phyloP scores from a whole-genome alignment of 2,888 invertebrate genomes.

The Ophioninae sp. region DNA sequence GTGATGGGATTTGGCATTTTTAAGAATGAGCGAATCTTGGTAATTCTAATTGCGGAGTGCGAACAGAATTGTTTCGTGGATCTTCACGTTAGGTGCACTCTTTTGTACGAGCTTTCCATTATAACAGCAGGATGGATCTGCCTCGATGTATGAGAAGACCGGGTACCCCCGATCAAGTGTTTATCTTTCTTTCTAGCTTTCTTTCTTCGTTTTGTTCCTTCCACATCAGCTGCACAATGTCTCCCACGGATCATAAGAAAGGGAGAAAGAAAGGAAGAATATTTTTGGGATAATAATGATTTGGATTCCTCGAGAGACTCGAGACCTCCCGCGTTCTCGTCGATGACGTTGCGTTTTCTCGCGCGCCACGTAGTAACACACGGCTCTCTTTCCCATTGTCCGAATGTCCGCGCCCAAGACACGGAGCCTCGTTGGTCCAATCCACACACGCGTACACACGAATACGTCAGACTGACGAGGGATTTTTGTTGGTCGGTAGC shows the following conservation, averaged over 20 bases:
- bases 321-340: conserved; percentile 76
- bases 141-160: conserved; percentile 50
- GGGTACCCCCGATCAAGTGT: conserved; percentile 52
- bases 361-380: conserved; percentile 62
- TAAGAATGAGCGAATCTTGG: conserved; percentile 12
- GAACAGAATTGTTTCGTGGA: conserved; percentile 28
- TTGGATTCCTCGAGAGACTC: conserved; percentile 68
- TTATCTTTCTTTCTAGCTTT: conserved; percentile 49
- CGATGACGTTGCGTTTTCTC: conserved; percentile 75
- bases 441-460: conserved; percentile 29
- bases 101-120: conserved; percentile 45
- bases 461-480: conserved; percentile 60
- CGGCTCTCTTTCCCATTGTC: conserved; percentile 72
- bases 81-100: conserved; percentile 34
- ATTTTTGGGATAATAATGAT: conserved; percentile 70
- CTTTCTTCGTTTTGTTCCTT: conserved; percentile 21
- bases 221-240: conserved; percentile 42
- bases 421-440: conserved; percentile 72
- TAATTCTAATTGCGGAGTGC: conserved; percentile 3
- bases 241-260: conserved; percentile 4
- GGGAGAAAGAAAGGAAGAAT: conserved; percentile 41
- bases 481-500: conserved; percentile 50
- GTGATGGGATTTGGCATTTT: too few relatives aligned
- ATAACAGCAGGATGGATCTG: conserved; percentile 45
- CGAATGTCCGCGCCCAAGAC: conserved; percentile 66